Percentiles rank a stretch among this genome's conserved stretches.
These are phyloP conservation scores for Stylophora pistillata DNA, from an alignment of 64 coral and sea anemone genomes.

Conservation along the genomic window DNA sequence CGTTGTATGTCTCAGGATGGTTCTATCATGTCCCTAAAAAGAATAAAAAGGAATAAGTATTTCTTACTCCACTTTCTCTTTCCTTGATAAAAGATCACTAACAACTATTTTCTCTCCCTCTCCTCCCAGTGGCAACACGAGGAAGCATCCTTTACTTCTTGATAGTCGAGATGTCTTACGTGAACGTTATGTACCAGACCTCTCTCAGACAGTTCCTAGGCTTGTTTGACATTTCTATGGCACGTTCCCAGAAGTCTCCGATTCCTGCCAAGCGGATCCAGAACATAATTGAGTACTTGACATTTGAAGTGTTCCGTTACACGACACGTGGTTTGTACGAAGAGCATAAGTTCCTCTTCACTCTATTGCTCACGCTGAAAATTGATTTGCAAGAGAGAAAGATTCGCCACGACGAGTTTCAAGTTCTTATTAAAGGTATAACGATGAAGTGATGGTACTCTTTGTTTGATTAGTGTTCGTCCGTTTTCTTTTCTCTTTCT, in stretches of 20 bases:
- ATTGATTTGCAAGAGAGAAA: slow-evolving; percentile 92
- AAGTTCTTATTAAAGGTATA: slow-evolving; percentile 96
- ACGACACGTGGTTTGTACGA: slow-evolving; percentile 97
- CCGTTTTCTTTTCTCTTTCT: background rate
- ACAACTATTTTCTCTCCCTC: background rate
- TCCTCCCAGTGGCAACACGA: slow-evolving; percentile 80
- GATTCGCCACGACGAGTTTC: slow-evolving; percentile 89
- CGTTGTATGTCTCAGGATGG: too few species aligned
- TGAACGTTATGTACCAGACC: slow-evolving; percentile 98
- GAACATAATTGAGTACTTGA: slow-evolving; percentile 94
- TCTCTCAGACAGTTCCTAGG: slow-evolving; percentile 98
- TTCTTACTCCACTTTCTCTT: background rate
- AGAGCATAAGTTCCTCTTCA: slow-evolving; percentile 95
- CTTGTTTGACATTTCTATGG: slow-evolving; percentile 96
- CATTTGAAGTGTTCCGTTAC: slow-evolving; percentile 99
- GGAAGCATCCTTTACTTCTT: slow-evolving; percentile 98
- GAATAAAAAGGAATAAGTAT: too few species aligned
- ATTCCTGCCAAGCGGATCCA: slow-evolving; percentile 97
- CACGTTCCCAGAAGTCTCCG: slow-evolving; percentile 91
- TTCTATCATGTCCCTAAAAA: too few species aligned
- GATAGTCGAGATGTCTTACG: slow-evolving; percentile 97
- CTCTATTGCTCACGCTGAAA: slow-evolving; percentile 83
- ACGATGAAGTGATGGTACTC: too few species aligned
- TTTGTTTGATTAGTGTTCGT: background rate
- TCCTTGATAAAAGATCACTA: too few species aligned